These are phyloP conservation scores for Euphonia xanthogaster DNA, from an alignment of 2,797 vertebrate species.

Conservation along the genomic window DNA sequence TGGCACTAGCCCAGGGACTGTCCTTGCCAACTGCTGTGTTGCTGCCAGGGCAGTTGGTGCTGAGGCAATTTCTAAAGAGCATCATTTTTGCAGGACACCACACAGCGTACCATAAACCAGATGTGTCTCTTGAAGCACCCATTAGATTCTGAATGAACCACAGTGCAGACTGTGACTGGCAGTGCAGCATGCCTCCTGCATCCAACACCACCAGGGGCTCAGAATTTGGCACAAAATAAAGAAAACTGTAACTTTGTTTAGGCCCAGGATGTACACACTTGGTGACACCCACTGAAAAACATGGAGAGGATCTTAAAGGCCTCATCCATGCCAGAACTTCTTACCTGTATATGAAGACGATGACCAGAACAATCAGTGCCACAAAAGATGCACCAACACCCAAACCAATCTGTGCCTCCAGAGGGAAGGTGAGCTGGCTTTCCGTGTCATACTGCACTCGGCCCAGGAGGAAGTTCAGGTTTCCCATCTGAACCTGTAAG, in stretches of 20 bases:
- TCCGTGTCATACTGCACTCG: constrained; percentile 91
- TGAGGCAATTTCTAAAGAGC: background rate
- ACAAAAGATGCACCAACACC: constrained; percentile 92
- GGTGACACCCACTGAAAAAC: background rate
- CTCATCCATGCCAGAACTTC: background rate
- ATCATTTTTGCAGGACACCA: background rate
- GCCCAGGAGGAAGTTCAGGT: constrained; percentile 90
- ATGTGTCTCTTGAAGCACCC: background rate
- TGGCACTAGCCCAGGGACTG: background rate
- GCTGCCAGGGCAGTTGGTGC: background rate
- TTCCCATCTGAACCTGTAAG: constrained; percentile 92
- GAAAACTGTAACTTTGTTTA: background rate
- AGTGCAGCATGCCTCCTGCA: background rate
- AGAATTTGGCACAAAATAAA: background rate
- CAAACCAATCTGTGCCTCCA: constrained; percentile 93
- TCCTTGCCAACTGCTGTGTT: background rate
- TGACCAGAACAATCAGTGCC: constrained; percentile 91
- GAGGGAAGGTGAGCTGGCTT: constrained; percentile 87
- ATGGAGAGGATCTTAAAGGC: background rate
- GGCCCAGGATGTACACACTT: fast-evolving
- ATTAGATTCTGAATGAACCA: background rate
- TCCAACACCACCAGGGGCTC: background rate
- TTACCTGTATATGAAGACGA: constrained; percentile 96
- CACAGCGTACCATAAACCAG: background rate
- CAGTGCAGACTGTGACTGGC: background rate